phyloP scores from a whole-genome alignment of 2,113 vertebrate species.

The Strigops habroptila region DNA sequence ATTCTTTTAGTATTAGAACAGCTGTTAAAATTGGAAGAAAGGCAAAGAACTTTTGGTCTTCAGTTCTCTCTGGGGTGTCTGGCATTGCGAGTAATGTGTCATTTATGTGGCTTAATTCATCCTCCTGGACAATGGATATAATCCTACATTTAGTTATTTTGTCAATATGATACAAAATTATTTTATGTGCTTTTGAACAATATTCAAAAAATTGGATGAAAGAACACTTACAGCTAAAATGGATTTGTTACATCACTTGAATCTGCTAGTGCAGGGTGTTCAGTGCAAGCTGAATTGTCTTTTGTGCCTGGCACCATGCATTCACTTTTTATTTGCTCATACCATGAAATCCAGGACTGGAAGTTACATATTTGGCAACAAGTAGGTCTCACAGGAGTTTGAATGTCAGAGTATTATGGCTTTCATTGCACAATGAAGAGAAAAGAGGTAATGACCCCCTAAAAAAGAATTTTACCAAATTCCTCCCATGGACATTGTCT shows the following conservation, averaged over 20 bases:
- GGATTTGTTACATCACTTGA: neutral
- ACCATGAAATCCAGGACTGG: neutral
- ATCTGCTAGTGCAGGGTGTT: neutral
- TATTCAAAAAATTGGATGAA: neutral
- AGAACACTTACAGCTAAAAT: neutral
- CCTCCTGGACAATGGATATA: neutral
- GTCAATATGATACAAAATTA: neutral
- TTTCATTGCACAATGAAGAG: neutral
- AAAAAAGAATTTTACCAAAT: neutral
- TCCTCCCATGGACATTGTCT: neutral
- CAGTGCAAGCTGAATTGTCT: neutral
- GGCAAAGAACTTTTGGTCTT: neutral
- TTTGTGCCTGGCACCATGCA: neutral
- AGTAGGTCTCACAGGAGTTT: neutral
- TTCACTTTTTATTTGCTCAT: neutral
- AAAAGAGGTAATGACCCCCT: neutral
- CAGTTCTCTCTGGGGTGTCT: neutral
- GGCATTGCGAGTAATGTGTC: neutral
- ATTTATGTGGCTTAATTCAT: neutral
- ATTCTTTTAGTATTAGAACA: neutral
- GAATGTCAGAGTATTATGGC: neutral
- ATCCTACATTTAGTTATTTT: neutral
- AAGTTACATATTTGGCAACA: neutral
- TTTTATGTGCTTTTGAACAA: neutral
- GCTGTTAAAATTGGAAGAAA: neutral